phyloP scores from a whole-genome alignment of 2,113 vertebrate species.

The Bolborhynchus lineola region DNA sequence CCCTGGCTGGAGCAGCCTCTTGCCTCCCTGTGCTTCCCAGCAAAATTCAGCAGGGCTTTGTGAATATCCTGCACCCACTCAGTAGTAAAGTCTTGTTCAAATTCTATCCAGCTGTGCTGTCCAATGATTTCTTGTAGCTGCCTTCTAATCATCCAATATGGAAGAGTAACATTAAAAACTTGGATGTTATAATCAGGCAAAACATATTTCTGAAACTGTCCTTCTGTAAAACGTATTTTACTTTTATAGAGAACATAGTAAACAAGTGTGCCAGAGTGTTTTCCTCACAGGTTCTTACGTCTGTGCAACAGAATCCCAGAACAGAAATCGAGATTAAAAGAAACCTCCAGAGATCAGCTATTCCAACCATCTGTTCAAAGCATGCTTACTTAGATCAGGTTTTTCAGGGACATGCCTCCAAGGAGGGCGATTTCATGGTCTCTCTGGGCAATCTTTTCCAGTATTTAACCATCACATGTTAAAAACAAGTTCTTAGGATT shows the following conservation, averaged over 20 bases:
- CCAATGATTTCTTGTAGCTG: neutral
- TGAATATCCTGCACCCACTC: neutral
- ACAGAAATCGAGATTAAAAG: neutral
- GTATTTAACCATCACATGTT: neutral
- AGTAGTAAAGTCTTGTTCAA: neutral
- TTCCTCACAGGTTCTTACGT: conserved; percentile 69
- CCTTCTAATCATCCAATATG: neutral
- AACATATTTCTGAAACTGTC: neutral
- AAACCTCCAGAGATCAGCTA: neutral
- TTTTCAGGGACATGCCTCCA: neutral
- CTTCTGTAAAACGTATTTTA: neutral
- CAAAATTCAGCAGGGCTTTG: neutral
- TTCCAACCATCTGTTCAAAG: neutral
- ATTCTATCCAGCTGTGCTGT: neutral
- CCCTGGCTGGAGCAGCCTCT: neutral
- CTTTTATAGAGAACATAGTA: conserved; percentile 79
- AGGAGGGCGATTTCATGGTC: neutral
- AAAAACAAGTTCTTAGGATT: neutral
- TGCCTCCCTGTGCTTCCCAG: neutral
- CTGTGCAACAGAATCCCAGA: conserved; percentile 29
- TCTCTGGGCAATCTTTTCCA: neutral
- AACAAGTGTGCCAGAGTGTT: conserved; percentile 73
- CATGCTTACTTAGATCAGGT: neutral
- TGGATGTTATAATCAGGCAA: neutral
- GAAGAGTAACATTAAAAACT: neutral